Evolutionary conservation across 2,113 vertebrate species (phyloP), one percentile per base, ranked within the genome.

Genomic region (Carassius auratus): DNA sequence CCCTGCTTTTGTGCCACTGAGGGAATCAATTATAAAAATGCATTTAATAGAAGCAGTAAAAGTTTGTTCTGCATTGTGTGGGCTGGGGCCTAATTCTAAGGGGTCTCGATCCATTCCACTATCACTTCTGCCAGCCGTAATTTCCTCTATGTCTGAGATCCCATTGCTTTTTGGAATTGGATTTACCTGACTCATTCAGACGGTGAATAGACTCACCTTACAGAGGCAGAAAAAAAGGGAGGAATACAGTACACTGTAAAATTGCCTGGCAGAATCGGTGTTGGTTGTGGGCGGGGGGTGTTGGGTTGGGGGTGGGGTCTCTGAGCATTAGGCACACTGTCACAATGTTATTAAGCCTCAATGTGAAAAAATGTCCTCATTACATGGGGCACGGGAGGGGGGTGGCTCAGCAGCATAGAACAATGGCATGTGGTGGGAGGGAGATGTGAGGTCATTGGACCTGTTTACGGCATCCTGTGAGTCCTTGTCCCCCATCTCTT

Each of bases 111-210:
- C 93, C 92, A 92, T 92, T 92, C 91, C 92, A 77, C 87, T 90
- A 91, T 93, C 92, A 93, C 93, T 93, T 93, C 92, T 55, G 30
- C 68, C 30, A 69, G 90, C 91, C 90, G 93, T 93, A 95, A 95
- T 95, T 94, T 94, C 89, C 92, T 94, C 92, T 90, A 91, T 92
- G 92, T 95, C 93, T 93, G 91, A 90, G 95, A 93, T 94, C 93
- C 93, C 93, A 94, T 94, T 93, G 92, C 94, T 91, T 94, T 93
- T 93, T 94, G 94, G 94, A 95, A 95, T 95, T 95, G 94, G 94
- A 94, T 94, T 94, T 94, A 93, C 92, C 94, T 92, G 93, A 92
- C 91, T 94, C 94, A 94, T 95, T 95, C 93, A 91, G 91, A 92
- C 89, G 81, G 83, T 93, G 94, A 95, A 95, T 94, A 90, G 93